phyloP scores from a whole-genome alignment of 2,797 vertebrate genomes.

The Aulostomus chinensis region DNA sequence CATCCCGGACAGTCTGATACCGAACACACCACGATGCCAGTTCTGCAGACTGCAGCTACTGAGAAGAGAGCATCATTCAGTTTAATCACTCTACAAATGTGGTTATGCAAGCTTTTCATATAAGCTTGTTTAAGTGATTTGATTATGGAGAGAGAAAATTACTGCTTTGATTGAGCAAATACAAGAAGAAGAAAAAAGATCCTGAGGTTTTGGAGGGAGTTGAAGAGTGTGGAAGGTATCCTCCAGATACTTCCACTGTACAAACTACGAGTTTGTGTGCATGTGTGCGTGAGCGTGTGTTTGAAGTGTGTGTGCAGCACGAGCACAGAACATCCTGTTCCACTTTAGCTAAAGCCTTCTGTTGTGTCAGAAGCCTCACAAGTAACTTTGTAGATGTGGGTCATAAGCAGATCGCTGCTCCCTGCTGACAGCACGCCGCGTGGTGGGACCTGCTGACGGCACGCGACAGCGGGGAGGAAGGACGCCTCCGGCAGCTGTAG shows the following conservation, averaged over 20 bases:
- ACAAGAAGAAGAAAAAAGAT: neutral
- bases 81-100: neutral
- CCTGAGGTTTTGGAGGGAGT: neutral
- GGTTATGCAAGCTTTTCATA: neutral
- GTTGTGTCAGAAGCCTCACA: neutral
- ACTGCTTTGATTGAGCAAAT: neutral
- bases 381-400: too few relatives aligned
- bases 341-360: neutral
- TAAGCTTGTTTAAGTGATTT: neutral
- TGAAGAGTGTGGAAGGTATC: too few relatives aligned
- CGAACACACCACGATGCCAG: neutral
- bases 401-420: too few relatives aligned
- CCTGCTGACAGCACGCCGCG: too few relatives aligned
- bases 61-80: neutral
- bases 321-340: slow-evolving; percentile 10
- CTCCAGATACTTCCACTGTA: neutral
- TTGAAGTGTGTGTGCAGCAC: too few relatives aligned
- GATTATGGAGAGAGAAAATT: neutral
- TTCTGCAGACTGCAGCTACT: neutral
- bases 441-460: too few relatives aligned
- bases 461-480: too few relatives aligned
- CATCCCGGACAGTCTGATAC: too few relatives aligned
- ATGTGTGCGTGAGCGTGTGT: too few relatives aligned
- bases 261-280: slow-evolving; percentile 1
- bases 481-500: too few relatives aligned